Evolutionary conservation across 2,797 vertebrate species (phyloP).

Genomic region (Liasis olivaceus): DNA sequence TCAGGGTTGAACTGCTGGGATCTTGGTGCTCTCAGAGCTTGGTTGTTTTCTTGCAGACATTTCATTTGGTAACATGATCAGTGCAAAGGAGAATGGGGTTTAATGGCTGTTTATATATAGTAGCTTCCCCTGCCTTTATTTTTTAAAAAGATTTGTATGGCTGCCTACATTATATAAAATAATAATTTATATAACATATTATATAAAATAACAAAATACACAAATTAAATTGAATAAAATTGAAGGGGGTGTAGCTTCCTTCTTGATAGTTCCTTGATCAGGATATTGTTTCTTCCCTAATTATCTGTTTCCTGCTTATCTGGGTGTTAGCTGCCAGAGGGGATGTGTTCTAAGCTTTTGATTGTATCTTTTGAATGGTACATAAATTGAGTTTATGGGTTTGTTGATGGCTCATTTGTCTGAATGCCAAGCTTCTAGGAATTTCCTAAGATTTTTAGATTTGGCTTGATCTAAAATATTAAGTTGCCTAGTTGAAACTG

Average conservation of each 20-base stretch:
- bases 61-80: background rate
- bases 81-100: background rate
- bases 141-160: background rate
- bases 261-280: background rate
- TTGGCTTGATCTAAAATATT: background rate
- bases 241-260: background rate
- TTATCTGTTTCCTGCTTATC: background rate
- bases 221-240: background rate
- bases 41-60: background rate
- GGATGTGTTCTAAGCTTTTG: background rate
- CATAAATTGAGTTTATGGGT: background rate
- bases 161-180: background rate
- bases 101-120: background rate
- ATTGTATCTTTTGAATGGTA: background rate
- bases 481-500: background rate
- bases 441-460: background rate
- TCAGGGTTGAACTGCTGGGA: background rate
- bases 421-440: background rate
- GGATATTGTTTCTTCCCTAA: background rate
- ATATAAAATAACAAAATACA: background rate
- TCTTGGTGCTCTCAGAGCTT: background rate
- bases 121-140: background rate
- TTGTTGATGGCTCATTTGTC: background rate
- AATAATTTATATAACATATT: background rate
- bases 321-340: background rate